Evolutionary conservation across 2,888 invertebrate species (phyloP).

Genomic region (Brachylomia viminalis): DNA sequence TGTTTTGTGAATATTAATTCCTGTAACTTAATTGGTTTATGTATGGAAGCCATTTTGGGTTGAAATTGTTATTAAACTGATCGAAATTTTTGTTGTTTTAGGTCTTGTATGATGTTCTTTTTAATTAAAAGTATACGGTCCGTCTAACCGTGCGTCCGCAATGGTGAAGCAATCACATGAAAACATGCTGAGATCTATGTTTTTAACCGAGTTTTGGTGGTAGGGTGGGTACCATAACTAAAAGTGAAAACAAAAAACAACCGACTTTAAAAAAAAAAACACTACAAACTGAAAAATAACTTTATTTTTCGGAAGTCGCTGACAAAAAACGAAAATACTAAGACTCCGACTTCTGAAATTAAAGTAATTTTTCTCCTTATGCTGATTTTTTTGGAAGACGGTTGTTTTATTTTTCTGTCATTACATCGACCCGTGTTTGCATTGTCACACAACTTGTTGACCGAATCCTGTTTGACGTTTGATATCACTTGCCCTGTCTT

Average conservation of each 20-base stretch:
- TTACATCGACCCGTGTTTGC: neutral
- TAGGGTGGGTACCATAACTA: too few relatives aligned
- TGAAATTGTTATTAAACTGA: neutral
- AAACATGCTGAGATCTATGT: neutral
- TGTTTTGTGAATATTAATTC: slow-evolving; percentile 48
- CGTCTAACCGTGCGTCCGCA: neutral
- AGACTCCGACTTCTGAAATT: too few relatives aligned
- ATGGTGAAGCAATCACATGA: neutral
- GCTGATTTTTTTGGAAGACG: too few relatives aligned
- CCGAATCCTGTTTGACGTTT: neutral
- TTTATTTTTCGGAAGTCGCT: too few relatives aligned
- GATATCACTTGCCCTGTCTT: neutral
- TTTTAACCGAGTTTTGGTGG: too few relatives aligned
- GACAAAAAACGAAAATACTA: too few relatives aligned
- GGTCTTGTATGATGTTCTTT: neutral
- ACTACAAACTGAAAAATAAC: too few relatives aligned
- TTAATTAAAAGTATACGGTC: neutral
- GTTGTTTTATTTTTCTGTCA: too few relatives aligned
- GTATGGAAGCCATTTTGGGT: slow-evolving; percentile 8
- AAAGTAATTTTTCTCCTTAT: too few relatives aligned
- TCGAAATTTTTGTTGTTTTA: slow-evolving; percentile 1
- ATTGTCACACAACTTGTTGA: neutral
- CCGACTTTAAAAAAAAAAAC: too few relatives aligned
- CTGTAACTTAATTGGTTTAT: slow-evolving; percentile 20
- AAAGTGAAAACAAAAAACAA: too few relatives aligned